These are phyloP conservation scores for Amiota minor DNA, from an alignment of 2,888 invertebrate genomes.

Conservation along the genomic window DNA sequence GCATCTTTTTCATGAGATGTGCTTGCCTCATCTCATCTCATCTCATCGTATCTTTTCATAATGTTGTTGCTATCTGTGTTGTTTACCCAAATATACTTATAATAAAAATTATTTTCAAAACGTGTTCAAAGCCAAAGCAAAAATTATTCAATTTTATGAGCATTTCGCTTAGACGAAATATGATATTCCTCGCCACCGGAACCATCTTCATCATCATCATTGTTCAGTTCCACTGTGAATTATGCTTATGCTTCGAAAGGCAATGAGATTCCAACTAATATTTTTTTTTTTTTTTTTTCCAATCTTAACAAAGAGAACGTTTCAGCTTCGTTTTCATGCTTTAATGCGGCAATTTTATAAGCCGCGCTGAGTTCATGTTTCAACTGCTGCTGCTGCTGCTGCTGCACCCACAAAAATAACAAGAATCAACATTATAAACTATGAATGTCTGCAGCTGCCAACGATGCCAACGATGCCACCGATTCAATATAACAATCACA, in stretches of 20 bases:
- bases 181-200: background rate
- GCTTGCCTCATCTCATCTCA: too few species aligned
- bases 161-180: slow-evolving; percentile 33
- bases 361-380: slow-evolving; percentile 9
- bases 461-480: background rate
- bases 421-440: background rate
- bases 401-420: background rate
- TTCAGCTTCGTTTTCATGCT: slow-evolving; percentile 14
- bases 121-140: slow-evolving; percentile 30
- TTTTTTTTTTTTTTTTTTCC: background rate
- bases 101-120: slow-evolving; percentile 35
- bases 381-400: slow-evolving; percentile 1
- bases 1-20: background rate
- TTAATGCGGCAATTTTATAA: slow-evolving; percentile 18
- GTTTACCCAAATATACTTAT: background rate
- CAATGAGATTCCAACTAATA: background rate
- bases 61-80: background rate
- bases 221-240: background rate
- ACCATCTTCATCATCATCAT: background rate
- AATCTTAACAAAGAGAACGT: slow-evolving; percentile 27
- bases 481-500: slow-evolving; percentile 38
- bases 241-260: background rate
- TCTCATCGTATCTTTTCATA: background rate
- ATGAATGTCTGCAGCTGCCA: slow-evolving; percentile 37
- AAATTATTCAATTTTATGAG: slow-evolving; percentile 56